Conservation (phyloP, 1,140 invertebrate genomes). For the Plutomurus gul region DNA sequence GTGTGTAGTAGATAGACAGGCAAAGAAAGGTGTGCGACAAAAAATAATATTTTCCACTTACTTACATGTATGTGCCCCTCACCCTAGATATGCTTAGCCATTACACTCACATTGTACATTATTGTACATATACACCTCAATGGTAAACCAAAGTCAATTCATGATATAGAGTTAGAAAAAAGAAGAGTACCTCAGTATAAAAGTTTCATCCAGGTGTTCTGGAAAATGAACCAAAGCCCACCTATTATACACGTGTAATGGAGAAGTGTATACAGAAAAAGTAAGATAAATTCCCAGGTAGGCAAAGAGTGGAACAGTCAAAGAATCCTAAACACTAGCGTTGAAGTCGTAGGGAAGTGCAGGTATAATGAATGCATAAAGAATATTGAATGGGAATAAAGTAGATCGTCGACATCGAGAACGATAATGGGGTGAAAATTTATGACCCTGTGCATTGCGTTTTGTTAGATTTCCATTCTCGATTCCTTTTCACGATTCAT, state of each 20-base stretch:
- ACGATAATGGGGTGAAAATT: constrained; percentile 33
- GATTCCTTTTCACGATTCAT: constrained; percentile 21
- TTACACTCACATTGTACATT: too few relatives aligned
- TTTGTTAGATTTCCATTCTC: constrained; percentile 18
- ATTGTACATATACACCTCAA: neutral
- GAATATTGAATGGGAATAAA: constrained; percentile 27
- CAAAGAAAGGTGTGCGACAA: neutral
- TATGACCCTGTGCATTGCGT: constrained; percentile 25
- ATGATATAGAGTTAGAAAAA: neutral
- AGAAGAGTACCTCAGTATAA: too few relatives aligned
- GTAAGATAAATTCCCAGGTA: too few relatives aligned
- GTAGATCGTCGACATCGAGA: constrained; percentile 12
- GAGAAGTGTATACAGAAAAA: neutral
- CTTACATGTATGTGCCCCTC: neutral
- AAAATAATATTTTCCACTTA: neutral
- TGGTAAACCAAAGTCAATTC: constrained; percentile 12
- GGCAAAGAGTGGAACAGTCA: too few relatives aligned
- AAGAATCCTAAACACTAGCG: too few relatives aligned
- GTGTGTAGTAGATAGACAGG: neutral
- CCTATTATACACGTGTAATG: too few relatives aligned
- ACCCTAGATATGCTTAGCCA: too few relatives aligned
- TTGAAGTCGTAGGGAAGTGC: neutral
- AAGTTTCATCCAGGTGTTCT: constrained; percentile 13
- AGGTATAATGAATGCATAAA: neutral
- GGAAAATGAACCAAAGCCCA: too few relatives aligned